Conservation (phyloP, 1,140 invertebrate species). For the Propsilocerus akamusi region DNA sequence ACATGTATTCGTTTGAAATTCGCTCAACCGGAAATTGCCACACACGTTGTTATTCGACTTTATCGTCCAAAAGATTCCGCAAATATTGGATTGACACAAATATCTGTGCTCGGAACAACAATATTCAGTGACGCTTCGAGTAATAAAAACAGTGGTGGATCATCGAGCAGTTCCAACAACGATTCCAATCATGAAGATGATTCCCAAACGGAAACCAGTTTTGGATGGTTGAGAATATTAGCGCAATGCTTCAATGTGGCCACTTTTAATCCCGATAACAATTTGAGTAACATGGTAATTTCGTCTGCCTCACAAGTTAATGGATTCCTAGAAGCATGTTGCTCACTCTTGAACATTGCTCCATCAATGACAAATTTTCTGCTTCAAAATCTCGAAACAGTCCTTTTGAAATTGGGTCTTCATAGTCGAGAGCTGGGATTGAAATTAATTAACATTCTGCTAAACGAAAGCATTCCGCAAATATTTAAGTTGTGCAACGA, state of each 20-base stretch:
- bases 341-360: conserved; percentile 51
- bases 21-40: conserved; percentile 60
- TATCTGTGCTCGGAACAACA: conserved; percentile 65
- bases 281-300: conserved; percentile 27
- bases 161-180: conserved; percentile 5
- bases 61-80: conserved; percentile 58
- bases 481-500: conserved; percentile 28
- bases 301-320: conserved; percentile 40
- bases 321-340: conserved; percentile 50
- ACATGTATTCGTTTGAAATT: conserved; percentile 69
- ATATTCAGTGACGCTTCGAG: conserved; percentile 23
- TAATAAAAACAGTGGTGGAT: conserved; percentile 10
- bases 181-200: conserved; percentile 14
- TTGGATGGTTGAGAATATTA: conserved; percentile 21
- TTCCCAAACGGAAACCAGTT: conserved; percentile 21
- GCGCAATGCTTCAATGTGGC: conserved; percentile 20
- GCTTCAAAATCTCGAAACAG: conserved; percentile 39
- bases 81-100: conserved; percentile 74
- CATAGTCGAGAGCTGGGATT: conserved; percentile 36
- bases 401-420: conserved; percentile 38
- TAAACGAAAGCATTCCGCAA: conserved; percentile 30
- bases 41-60: conserved; percentile 32
- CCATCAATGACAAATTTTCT: conserved; percentile 36
- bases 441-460: conserved; percentile 33
- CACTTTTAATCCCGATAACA: conserved; percentile 19